phyloP scores from a whole-genome alignment of 2,888 invertebrate species.

The Caenorhabditis panamensis region DNA sequence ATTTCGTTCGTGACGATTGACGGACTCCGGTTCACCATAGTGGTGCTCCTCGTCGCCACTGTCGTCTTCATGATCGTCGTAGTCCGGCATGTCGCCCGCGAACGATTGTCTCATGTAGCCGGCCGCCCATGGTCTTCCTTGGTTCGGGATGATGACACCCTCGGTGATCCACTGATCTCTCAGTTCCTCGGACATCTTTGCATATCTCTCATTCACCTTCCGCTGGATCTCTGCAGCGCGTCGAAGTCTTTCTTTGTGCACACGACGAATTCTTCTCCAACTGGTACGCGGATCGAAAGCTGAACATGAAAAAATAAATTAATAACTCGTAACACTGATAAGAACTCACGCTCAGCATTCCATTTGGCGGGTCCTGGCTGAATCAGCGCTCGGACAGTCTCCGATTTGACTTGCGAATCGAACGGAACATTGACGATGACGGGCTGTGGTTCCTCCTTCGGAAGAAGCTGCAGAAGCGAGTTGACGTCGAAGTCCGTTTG shows the following conservation, averaged over 20 bases:
- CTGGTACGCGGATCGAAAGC: not conserved
- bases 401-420: not conserved
- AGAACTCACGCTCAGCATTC: not conserved
- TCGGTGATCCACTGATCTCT: not conserved
- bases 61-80: too few relatives aligned
- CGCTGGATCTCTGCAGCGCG: not conserved
- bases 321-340: not conserved
- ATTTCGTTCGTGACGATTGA: too few relatives aligned
- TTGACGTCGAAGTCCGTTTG: not conserved
- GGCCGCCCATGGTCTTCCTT: too few relatives aligned
- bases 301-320: not conserved
- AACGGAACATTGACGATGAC: not conserved
- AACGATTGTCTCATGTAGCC: too few relatives aligned
- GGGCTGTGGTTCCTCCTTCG: not conserved
- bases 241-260: not conserved
- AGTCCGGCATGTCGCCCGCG: too few relatives aligned
- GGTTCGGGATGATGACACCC: not conserved
- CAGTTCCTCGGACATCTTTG: not conserved
- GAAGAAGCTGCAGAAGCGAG: not conserved
- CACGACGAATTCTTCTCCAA: not conserved
- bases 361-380: not conserved
- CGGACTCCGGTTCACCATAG: too few relatives aligned
- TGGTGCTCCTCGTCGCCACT: too few relatives aligned
- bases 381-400: not conserved
- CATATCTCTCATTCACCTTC: not conserved